These are phyloP conservation scores for Mythimna lalbum DNA, from an alignment of 2,888 invertebrate genomes.

Conservation along the genomic window DNA sequence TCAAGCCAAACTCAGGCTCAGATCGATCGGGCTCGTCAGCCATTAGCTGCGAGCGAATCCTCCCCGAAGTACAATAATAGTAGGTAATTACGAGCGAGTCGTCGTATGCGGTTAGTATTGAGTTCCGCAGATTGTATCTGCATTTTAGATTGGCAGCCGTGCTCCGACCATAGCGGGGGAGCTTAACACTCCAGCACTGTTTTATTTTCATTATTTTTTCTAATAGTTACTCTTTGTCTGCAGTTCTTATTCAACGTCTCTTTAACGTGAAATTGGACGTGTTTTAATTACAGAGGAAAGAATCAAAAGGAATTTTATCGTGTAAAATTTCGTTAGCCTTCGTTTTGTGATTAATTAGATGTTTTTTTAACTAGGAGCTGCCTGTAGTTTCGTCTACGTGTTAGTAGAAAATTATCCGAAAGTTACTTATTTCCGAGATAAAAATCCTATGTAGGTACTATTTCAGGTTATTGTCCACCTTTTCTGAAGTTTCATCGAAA, in stretches of 20 bases:
- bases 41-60: constrained; percentile 13
- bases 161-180: constrained; percentile 53
- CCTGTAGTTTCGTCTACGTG: no score
- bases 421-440: no score
- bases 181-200: constrained; percentile 63
- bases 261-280: constrained; percentile 37
- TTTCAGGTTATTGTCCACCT: no score
- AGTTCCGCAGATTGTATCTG: constrained; percentile 69
- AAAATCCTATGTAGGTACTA: no score
- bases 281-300: constrained; percentile 35
- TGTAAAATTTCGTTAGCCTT: constrained; percentile 12
- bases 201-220: constrained; percentile 65
- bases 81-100: constrained; percentile 52
- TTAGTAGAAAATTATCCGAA: no score
- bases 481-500: no score
- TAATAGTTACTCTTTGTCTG: constrained; percentile 51
- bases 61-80: constrained; percentile 37
- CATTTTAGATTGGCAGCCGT: constrained; percentile 72
- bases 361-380: background rate
- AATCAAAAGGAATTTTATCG: constrained; percentile 12
- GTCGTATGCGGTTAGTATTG: constrained; percentile 52
- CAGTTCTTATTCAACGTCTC: constrained; percentile 39
- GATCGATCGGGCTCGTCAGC: background rate
- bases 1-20: background rate
- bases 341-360: constrained; percentile 12